A percentile compares a stretch with the other conserved stretches of the same genome.
phyloP scores from a whole-genome alignment of 2,797 vertebrate genomes.

The Spatula clypeata region DNA sequence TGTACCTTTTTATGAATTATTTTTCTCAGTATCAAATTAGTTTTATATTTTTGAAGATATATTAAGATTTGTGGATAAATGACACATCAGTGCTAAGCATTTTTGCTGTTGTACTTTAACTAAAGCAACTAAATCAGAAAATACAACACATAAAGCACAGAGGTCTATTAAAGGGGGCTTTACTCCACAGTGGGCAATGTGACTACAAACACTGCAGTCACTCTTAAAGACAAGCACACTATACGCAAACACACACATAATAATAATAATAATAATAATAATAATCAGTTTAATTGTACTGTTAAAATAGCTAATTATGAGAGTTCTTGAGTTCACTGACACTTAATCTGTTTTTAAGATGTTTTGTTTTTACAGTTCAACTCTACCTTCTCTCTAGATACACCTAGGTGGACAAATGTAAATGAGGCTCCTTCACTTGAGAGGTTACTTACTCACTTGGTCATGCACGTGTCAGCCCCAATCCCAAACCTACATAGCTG shows the following conservation, averaged over 20 bases:
- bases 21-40: neutral
- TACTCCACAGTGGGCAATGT: neutral
- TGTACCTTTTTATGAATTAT: neutral
- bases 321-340: neutral
- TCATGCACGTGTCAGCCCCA: neutral
- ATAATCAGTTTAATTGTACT: neutral
- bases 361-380: neutral
- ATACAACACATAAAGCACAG: neutral
- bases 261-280: too few relatives aligned
- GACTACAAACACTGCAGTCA: neutral
- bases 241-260: too few relatives aligned
- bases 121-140: neutral
- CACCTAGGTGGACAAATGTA: neutral
- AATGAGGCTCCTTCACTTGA: neutral
- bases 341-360: neutral
- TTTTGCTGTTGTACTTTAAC: neutral
- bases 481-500: rapidly evolving
- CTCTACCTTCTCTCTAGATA: neutral
- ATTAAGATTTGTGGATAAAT: neutral
- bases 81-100: neutral
- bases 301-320: neutral
- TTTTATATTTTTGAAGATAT: neutral
- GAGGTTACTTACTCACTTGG: neutral
- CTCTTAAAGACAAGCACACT: neutral
- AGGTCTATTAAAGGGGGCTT: neutral